Percentiles rank a stretch among this genome's conserved stretches.
Evolutionary conservation across 1,140 invertebrate genomes (phyloP).

Genomic region (Drosophila sp.): DNA sequence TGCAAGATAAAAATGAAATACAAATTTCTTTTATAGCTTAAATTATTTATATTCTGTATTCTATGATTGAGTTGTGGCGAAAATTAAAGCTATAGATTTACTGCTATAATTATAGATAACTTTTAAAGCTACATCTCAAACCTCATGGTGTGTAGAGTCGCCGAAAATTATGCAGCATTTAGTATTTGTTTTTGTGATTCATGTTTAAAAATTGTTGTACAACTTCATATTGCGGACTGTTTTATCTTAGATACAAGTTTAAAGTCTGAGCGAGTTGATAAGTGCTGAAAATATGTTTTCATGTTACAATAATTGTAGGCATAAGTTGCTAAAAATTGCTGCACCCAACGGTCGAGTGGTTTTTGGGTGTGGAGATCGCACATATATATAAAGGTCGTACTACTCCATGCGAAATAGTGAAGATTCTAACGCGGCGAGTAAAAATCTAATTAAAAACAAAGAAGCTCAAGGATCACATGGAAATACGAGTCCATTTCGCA

Average conservation of each 20-base stretch:
- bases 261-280: constrained; percentile 13
- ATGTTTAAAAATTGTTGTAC: neutral
- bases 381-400: constrained; percentile 39
- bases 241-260: constrained; percentile 28
- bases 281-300: constrained; percentile 46
- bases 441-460: neutral
- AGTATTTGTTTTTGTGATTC: too few species aligned
- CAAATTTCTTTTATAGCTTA: too few species aligned
- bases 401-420: constrained; percentile 20
- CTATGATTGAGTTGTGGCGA: too few species aligned
- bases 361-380: constrained; percentile 23
- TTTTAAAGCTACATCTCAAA: too few species aligned
- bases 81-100: too few species aligned
- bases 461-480: constrained; percentile 18
- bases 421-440: constrained; percentile 1
- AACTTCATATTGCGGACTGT: constrained; percentile 8
- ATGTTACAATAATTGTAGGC: constrained; percentile 52
- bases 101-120: too few species aligned
- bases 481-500: constrained; percentile 25
- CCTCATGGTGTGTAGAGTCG: too few species aligned
- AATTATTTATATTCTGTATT: too few species aligned
- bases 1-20: too few species aligned
- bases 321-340: constrained; percentile 21
- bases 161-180: too few species aligned
- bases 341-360: constrained; percentile 33